Conservation (phyloP, 2,797 vertebrate genomes). For the Mormyrops attenuatus region DNA sequence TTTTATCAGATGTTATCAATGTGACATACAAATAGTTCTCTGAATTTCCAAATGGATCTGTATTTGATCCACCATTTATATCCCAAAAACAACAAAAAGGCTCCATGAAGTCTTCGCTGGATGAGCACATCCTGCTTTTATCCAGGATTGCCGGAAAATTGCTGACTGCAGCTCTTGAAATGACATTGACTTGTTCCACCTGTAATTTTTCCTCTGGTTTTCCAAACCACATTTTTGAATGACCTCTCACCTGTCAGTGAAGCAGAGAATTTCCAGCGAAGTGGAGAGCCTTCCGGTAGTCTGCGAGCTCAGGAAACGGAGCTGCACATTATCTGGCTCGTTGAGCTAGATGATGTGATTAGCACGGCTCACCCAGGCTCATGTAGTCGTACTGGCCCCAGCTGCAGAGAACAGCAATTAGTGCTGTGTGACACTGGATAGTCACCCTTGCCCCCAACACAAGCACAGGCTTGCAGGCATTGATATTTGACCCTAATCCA, state of each 20-base stretch:
- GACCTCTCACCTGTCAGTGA: not conserved
- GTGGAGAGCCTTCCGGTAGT: not conserved
- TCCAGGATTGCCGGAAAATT: not conserved
- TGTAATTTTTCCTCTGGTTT: not conserved
- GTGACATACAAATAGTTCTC: not conserved
- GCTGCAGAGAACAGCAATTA: not conserved
- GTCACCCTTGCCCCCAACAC: not conserved
- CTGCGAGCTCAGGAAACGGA: not conserved
- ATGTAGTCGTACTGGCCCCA: not conserved
- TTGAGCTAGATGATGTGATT: not conserved
- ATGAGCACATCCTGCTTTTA: not conserved
- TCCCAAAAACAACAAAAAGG: not conserved
- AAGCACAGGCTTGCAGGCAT: not conserved
- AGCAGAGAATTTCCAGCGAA: not conserved
- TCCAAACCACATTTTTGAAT: not conserved
- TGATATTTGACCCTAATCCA: conserved; percentile 4
- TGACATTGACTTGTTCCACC: not conserved
- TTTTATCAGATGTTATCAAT: not conserved
- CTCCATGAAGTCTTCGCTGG: not conserved
- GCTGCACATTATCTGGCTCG: not conserved
- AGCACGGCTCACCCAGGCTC: not conserved
- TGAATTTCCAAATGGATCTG: not conserved
- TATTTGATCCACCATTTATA: not conserved
- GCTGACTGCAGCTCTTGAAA: not conserved
- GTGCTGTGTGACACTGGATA: not conserved